Conservation (phyloP, 37 sponge, comb jelly and placozoan species). For the Bolinopsis microptera region DNA sequence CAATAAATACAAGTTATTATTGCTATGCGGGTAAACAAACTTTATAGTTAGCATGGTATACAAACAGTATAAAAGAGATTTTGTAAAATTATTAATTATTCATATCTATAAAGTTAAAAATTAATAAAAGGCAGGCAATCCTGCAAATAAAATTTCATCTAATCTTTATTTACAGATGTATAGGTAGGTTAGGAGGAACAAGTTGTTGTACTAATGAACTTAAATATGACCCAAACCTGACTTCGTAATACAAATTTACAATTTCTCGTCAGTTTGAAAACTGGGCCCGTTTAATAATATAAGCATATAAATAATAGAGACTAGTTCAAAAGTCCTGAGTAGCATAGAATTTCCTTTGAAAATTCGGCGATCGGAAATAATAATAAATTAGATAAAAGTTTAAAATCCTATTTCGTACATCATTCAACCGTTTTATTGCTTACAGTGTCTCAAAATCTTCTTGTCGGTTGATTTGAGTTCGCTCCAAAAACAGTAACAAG, state of each 20-base stretch:
- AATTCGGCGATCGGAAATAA: neutral
- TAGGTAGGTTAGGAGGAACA: neutral
- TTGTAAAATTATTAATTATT: neutral
- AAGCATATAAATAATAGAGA: neutral
- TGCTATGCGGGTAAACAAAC: neutral
- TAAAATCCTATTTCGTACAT: neutral
- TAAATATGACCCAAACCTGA: neutral
- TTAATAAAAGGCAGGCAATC: neutral
- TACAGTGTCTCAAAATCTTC: neutral
- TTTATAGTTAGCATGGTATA: neutral
- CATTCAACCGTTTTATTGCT: neutral
- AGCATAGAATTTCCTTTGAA: too few species aligned
- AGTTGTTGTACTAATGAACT: neutral
- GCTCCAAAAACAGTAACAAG: neutral
- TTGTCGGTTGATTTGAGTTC: neutral
- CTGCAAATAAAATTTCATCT: neutral
- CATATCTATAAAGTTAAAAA: neutral
- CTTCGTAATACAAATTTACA: neutral
- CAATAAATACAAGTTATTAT: neutral
- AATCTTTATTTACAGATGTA: neutral
- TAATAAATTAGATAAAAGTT: neutral
- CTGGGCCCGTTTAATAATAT: neutral
- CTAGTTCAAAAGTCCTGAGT: neutral
- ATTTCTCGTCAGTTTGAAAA: neutral
- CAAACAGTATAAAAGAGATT: neutral